Conservation (phyloP, 2,797 vertebrate genomes). For the Lates japonicus region DNA sequence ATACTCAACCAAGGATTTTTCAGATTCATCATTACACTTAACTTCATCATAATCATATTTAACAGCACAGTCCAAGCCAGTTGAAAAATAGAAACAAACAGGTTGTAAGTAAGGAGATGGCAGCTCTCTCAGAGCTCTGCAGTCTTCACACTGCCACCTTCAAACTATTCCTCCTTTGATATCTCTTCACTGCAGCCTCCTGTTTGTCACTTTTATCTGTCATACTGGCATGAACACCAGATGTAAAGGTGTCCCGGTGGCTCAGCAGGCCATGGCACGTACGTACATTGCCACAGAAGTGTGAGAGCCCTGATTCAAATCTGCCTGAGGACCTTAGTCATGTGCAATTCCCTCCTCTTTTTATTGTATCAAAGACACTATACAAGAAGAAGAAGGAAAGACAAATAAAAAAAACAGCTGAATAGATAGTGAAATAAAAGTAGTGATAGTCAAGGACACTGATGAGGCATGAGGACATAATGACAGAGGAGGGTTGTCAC, state of each 20-base stretch:
- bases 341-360: not conserved
- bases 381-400: not conserved
- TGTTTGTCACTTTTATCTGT: not conserved
- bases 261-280: constrained; percentile 1
- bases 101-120: not conserved
- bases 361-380: not conserved
- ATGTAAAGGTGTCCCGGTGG: not conserved
- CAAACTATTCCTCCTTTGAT: not conserved
- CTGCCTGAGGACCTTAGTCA: no score
- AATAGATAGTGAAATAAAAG: not conserved
- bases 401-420: not conserved
- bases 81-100: not conserved
- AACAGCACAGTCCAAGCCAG: not conserved
- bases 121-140: no score
- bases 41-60: no score
- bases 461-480: not conserved
- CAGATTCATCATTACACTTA: not conserved
- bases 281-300: not conserved
- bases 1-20: not conserved
- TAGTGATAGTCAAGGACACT: not conserved
- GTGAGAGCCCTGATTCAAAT: not conserved
- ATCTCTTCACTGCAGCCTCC: not conserved
- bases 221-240: not conserved
- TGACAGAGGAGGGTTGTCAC: not conserved
- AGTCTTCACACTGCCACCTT: not conserved